phyloP scores from a whole-genome alignment of 2,797 vertebrate genomes.

The Sciurus vulgaris region DNA sequence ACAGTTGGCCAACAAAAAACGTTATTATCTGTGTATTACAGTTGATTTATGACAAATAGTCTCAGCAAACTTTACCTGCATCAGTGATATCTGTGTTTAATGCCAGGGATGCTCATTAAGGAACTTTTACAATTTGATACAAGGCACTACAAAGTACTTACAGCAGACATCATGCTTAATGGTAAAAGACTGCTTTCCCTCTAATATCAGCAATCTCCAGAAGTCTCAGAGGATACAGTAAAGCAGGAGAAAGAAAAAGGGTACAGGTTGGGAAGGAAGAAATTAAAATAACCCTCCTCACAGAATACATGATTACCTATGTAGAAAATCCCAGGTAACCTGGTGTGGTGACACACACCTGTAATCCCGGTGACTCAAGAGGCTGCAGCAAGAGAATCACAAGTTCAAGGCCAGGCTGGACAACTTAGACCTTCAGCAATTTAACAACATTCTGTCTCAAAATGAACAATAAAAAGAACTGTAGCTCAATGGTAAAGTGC shows the following conservation, averaged over 20 bases:
- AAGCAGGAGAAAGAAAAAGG: background rate
- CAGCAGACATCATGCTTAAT: background rate
- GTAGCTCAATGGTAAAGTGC: too few species aligned
- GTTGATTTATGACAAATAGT: background rate
- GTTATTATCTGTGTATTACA: background rate
- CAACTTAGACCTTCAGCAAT: too few species aligned
- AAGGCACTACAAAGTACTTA: background rate
- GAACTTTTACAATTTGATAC: background rate
- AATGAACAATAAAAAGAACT: too few species aligned
- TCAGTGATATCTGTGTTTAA: too few species aligned
- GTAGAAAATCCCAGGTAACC: background rate
- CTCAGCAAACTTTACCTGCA: background rate
- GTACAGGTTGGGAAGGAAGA: conserved; percentile 13
- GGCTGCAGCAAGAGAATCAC: too few species aligned
- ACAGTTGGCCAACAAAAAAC: background rate
- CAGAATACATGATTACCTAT: background rate
- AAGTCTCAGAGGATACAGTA: background rate
- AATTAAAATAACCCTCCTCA: background rate
- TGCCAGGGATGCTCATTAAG: background rate
- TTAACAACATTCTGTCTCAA: too few species aligned
- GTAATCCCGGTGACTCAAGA: too few species aligned
- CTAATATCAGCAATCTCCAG: background rate
- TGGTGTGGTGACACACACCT: background rate
- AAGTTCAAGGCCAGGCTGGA: too few species aligned
- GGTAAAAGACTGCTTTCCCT: background rate